These are phyloP conservation scores for Colossoma macropomum DNA, from an alignment of 2,113 vertebrate species.

Conservation along the genomic window DNA sequence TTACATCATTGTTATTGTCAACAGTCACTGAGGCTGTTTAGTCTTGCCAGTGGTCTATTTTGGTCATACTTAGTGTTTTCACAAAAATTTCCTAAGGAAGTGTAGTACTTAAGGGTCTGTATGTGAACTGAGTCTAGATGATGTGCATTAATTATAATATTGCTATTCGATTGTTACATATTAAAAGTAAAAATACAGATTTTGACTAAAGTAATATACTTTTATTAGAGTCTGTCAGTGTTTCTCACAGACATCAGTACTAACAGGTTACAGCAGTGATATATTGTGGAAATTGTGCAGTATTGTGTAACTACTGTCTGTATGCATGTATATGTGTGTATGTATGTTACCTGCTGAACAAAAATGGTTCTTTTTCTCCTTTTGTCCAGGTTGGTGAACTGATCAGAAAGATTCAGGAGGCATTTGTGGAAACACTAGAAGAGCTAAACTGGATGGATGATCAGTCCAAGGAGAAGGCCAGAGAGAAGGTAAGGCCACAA, in stretches of 20 bases:
- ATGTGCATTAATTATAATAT: not conserved
- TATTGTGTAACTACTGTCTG: not conserved
- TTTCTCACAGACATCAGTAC: no score
- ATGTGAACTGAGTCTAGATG: not conserved
- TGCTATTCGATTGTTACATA: no score
- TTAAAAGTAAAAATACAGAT: no score
- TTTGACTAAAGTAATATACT: no score
- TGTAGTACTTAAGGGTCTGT: not conserved
- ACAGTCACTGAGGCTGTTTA: not conserved
- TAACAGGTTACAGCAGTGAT: no score
- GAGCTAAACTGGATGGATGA: conserved; percentile 95
- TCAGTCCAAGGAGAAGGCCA: conserved; percentile 87
- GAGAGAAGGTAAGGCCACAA: conserved; percentile 84
- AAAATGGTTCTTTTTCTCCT: not conserved
- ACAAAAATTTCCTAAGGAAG: not conserved
- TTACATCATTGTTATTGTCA: not conserved
- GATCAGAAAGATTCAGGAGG: conserved; percentile 89
- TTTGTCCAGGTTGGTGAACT: conserved; percentile 85
- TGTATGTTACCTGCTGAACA: not conserved
- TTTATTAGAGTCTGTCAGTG: no score
- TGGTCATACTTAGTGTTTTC: not conserved
- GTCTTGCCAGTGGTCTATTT: not conserved
- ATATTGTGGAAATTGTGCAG: not conserved
- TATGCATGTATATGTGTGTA: not conserved
- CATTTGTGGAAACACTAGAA: conserved; percentile 90